Conservation (phyloP, 2,113 vertebrate species). For the Alethe diademata region DNA sequence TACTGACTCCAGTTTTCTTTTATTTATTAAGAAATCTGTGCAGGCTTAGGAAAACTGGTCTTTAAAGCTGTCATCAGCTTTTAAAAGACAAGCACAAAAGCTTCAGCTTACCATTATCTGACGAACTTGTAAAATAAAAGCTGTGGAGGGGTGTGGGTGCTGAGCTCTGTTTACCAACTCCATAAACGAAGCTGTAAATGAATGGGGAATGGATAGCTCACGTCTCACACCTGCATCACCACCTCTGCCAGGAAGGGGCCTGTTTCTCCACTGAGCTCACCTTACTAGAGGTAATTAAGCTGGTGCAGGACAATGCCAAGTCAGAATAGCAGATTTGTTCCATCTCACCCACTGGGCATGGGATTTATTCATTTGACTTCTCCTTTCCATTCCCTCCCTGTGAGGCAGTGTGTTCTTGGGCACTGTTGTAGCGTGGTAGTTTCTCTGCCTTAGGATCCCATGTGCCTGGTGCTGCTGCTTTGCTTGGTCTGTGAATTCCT, state of each 20-base stretch:
- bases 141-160: background rate
- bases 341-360: background rate
- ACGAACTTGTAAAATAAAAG: slow-evolving; percentile 7
- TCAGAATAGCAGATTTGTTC: background rate
- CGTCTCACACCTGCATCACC: background rate
- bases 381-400: background rate
- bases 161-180: background rate
- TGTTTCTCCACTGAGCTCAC: background rate
- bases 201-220: background rate
- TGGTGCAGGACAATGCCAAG: background rate
- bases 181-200: background rate
- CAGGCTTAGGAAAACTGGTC: slow-evolving; percentile 7
- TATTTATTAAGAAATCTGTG: background rate
- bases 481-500: background rate
- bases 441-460: background rate
- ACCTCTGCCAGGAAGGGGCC: background rate
- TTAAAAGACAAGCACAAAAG: background rate
- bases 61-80: slow-evolving; percentile 25
- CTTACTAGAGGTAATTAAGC: background rate
- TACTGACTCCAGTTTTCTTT: background rate
- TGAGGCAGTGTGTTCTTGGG: background rate
- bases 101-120: background rate
- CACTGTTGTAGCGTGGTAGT: accelerated
- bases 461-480: background rate
- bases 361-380: background rate